Conservation (phyloP, 2,113 vertebrate species). For the Synchiropus splendidus region DNA sequence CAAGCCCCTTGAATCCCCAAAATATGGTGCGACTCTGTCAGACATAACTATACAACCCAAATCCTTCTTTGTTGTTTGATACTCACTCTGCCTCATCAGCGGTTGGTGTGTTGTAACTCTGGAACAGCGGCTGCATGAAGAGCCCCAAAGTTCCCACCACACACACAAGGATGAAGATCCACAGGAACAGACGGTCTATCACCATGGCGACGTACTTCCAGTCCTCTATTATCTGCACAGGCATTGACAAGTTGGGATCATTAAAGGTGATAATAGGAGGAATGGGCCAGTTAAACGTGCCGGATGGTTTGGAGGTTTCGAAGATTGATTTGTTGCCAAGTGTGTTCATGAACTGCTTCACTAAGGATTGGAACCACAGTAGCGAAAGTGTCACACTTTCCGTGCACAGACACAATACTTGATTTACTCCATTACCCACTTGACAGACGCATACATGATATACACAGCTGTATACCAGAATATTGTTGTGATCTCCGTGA, state of each 20-base stretch:
- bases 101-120: conserved; percentile 63
- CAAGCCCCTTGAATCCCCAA: too few relatives aligned
- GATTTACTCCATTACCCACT: too few relatives aligned
- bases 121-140: conserved; percentile 74
- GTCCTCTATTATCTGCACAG: conserved; percentile 68
- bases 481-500: too few relatives aligned
- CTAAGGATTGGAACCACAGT: too few relatives aligned
- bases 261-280: neutral
- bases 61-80: neutral
- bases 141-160: conserved; percentile 70
- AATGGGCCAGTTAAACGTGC: neutral
- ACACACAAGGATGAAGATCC: conserved; percentile 75
- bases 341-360: too few relatives aligned
- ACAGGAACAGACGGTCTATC: conserved; percentile 73
- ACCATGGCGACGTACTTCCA: conserved; percentile 78
- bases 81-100: conserved; percentile 57
- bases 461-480: too few relatives aligned
- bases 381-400: too few relatives aligned
- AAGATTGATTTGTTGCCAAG: too few relatives aligned
- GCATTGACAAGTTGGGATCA: conserved; percentile 1
- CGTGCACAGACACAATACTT: too few relatives aligned
- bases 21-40: too few relatives aligned
- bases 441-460: too few relatives aligned
- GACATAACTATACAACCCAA: too few relatives aligned
- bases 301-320: neutral